These are phyloP conservation scores for Macropis europaea DNA, from an alignment of 2,888 invertebrate genomes.

Conservation along the genomic window DNA sequence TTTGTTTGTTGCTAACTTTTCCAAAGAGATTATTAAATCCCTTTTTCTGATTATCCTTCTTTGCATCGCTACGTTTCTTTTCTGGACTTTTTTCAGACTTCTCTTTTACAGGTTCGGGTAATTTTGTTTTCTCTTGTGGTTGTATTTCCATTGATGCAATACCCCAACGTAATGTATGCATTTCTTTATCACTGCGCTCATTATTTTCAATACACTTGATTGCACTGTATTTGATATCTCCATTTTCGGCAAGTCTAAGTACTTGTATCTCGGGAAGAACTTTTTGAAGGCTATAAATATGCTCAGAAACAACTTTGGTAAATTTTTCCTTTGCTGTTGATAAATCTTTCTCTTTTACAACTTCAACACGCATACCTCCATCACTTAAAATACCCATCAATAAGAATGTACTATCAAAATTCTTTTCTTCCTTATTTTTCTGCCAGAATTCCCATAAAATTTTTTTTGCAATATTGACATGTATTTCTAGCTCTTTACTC, in stretches of 20 bases:
- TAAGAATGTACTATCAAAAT: conserved; percentile 72
- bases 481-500: conserved; percentile 78
- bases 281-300: conserved; percentile 79
- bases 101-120: neutral
- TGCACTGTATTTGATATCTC: conserved; percentile 70
- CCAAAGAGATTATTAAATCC: conserved; percentile 72
- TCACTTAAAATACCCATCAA: conserved; percentile 74
- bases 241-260: conserved; percentile 67
- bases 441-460: conserved; percentile 75
- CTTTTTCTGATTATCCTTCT: conserved; percentile 42
- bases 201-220: conserved; percentile 67
- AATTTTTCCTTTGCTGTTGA: conserved; percentile 71
- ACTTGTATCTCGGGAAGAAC: conserved; percentile 67
- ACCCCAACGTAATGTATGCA: conserved; percentile 65
- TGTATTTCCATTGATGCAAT: conserved; percentile 8
- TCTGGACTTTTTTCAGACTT: conserved; percentile 29
- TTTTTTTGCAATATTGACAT: conserved; percentile 79
- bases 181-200: conserved; percentile 60
- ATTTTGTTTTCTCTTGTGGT: conserved; percentile 23
- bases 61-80: conserved; percentile 49
- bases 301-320: conserved; percentile 74
- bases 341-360: conserved; percentile 76
- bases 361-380: conserved; percentile 72
- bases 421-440: conserved; percentile 60
- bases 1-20: conserved; percentile 57